Evolutionary conservation across 2,888 invertebrate species (phyloP).

Genomic region (Eumacrocentrus americanus): DNA sequence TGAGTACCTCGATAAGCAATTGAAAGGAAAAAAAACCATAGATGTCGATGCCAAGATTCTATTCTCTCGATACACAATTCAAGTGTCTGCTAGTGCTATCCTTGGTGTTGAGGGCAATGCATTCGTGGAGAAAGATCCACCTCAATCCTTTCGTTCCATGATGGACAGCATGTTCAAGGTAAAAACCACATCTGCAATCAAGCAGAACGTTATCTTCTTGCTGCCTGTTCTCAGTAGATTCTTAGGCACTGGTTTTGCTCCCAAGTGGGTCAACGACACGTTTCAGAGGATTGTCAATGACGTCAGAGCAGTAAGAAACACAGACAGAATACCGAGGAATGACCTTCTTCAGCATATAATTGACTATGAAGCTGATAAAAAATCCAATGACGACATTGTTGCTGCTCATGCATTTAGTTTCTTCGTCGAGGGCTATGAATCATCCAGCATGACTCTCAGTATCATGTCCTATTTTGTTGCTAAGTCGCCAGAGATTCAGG

Average conservation of each 20-base stretch:
- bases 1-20: constrained; percentile 8
- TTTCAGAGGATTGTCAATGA: constrained; percentile 35
- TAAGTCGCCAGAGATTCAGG: constrained; percentile 59
- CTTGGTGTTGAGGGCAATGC: constrained; percentile 28
- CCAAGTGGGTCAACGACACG: constrained; percentile 30
- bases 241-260: constrained; percentile 26
- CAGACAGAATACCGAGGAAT: constrained; percentile 37
- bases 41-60: constrained; percentile 41
- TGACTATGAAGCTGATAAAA: constrained; percentile 37
- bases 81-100: constrained; percentile 16
- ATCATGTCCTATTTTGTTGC: constrained; percentile 62
- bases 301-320: constrained; percentile 30
- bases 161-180: constrained; percentile 27
- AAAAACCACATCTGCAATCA: background rate
- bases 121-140: constrained; percentile 13
- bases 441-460: constrained; percentile 62
- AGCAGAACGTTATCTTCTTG: constrained; percentile 21
- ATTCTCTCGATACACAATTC: constrained; percentile 26
- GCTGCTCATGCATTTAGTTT: constrained; percentile 63
- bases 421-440: constrained; percentile 64
- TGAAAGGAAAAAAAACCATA: constrained; percentile 11
- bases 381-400: constrained; percentile 46
- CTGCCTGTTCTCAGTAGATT: constrained; percentile 15
- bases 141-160: constrained; percentile 28
- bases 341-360: constrained; percentile 62